Evolutionary conservation across 2,888 invertebrate genomes (phyloP).

Genomic region (Meandrusa payeni): DNA sequence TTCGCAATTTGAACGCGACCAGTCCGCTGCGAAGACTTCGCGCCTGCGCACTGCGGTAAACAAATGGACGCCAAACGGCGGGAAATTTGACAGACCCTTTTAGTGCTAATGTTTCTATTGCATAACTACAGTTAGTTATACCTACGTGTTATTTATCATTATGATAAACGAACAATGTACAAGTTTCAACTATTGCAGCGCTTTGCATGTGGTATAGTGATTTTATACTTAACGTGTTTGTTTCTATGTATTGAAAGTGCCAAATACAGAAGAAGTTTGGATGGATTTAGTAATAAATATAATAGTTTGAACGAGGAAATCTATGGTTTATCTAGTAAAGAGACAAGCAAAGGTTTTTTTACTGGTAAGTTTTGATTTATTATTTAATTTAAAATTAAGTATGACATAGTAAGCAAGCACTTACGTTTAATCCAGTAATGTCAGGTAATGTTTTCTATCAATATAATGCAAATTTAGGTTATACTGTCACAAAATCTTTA

Average conservation of each 20-base stretch:
- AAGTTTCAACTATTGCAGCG: neutral
- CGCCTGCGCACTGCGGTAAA: neutral
- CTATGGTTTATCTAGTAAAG: neutral
- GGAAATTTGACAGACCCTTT: neutral
- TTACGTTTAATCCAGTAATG: too few relatives aligned
- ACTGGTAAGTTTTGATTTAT: neutral
- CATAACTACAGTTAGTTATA: too few relatives aligned
- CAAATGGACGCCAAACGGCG: slow-evolving; percentile 2
- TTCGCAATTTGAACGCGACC: too few relatives aligned
- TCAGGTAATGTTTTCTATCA: too few relatives aligned
- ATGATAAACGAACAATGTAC: slow-evolving; percentile 3
- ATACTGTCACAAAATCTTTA: too few relatives aligned
- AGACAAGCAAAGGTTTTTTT: neutral
- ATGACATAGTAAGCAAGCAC: too few relatives aligned
- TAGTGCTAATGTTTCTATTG: neutral
- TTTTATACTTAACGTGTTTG: neutral
- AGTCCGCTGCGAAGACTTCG: neutral
- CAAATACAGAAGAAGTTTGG: neutral
- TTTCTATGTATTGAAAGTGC: slow-evolving; percentile 7
- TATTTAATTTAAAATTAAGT: neutral
- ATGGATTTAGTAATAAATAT: neutral
- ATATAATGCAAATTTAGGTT: too few relatives aligned
- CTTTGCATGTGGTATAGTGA: neutral
- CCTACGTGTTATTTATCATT: neutral
- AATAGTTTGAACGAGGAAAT: neutral